Evolutionary conservation across 2,113 vertebrate genomes (phyloP).

Genomic region (Arizona elegans): DNA sequence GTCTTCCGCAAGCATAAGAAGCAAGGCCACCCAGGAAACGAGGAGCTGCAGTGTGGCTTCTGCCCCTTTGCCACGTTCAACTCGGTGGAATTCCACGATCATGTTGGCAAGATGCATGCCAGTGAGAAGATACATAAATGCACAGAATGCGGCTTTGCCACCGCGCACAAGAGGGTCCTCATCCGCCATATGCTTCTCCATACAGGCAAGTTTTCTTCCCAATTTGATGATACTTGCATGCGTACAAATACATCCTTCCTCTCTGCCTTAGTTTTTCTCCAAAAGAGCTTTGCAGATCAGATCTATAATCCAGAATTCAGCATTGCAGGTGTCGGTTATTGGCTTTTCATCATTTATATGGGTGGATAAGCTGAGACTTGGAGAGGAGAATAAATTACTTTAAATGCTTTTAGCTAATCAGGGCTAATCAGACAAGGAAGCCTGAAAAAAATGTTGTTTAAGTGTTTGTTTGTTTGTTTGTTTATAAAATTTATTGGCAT

Average conservation of each 20-base stretch:
- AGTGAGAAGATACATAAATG: conserved; percentile 93
- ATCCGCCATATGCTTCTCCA: conserved; percentile 90
- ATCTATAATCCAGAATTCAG: background rate
- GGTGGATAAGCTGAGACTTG: background rate
- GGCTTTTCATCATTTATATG: background rate
- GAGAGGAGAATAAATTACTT: background rate
- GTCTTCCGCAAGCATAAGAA: conserved; percentile 87
- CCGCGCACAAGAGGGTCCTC: conserved; percentile 89
- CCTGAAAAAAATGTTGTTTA: background rate
- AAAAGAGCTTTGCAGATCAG: background rate
- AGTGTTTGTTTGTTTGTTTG: too few relatives aligned
- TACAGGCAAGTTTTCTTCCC: conserved; percentile 75
- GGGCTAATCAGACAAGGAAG: background rate
- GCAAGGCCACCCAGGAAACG: conserved; percentile 82
- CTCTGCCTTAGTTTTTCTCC: background rate
- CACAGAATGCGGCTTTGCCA: conserved; percentile 84
- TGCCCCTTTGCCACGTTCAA: conserved; percentile 89
- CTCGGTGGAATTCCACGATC: conserved; percentile 87
- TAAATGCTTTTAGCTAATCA: background rate
- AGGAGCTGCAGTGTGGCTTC: conserved; percentile 83
- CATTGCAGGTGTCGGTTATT: background rate
- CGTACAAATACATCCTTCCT: background rate
- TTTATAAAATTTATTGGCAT: too few relatives aligned
- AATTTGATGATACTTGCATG: background rate
- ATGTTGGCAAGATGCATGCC: conserved; percentile 88